phyloP scores from a whole-genome alignment of 2,113 vertebrate genomes.

The Pycnonotus jocosus region DNA sequence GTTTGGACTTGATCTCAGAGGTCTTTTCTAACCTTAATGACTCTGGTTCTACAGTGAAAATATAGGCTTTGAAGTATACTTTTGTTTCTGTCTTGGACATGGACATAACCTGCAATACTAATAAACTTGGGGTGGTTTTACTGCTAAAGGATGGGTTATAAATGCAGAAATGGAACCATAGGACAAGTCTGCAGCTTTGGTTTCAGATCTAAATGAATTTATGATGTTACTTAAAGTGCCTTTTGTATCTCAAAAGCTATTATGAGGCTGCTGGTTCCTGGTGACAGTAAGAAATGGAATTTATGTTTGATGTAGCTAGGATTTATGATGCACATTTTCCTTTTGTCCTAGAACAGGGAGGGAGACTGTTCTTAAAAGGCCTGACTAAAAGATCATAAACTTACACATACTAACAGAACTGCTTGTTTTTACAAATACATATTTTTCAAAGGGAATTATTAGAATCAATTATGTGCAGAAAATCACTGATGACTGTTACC shows the following conservation, averaged over 20 bases:
- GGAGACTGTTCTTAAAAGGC: not conserved
- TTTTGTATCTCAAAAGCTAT: not conserved
- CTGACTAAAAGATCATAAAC: not conserved
- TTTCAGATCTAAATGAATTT: not conserved
- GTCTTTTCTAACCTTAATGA: not conserved
- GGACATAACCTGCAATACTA: not conserved
- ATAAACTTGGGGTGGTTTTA: not conserved
- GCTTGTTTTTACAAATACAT: not conserved
- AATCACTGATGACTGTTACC: not conserved
- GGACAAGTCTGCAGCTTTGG: not conserved
- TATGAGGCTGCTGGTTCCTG: not conserved
- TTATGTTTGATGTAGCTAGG: not conserved
- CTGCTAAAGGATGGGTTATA: not conserved
- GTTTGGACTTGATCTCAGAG: not conserved
- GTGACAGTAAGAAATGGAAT: not conserved
- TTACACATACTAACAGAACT: not conserved
- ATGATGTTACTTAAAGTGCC: not conserved
- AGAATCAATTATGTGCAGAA: not conserved
- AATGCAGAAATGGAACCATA: not conserved
- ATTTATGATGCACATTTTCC: not conserved
- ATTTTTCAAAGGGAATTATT: not conserved
- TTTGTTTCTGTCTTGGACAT: not conserved
- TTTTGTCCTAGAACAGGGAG: not conserved
- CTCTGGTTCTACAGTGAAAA: not conserved
- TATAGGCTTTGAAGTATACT: not conserved